Base-by-base conservation (phyloP, 2,797 vertebrate species). In the Parotocinclus haroldoi region DNA sequence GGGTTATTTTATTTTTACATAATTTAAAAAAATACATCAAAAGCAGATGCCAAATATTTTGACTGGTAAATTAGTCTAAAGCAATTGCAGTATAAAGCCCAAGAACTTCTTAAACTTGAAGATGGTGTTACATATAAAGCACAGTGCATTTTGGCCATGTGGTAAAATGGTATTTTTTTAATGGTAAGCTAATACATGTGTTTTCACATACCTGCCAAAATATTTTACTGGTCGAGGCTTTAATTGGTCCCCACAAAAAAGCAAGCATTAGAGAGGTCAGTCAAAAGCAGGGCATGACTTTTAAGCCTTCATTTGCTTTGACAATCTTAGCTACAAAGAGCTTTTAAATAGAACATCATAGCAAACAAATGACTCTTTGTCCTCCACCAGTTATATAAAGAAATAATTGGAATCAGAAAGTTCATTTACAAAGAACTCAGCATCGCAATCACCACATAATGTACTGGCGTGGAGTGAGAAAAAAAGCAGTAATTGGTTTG, bases 371-470 rank as follows among this genome's bases (percentile, higher is more conserved):
- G 92, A 93, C 93, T 95, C 92, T 95, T 95, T 95, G 93, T 94
- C 93, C 92, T 94, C 91, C 88, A 89, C 91, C 91, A 89, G 90
- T 92, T 77, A 91, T 88, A 92, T 93, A 93, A 93, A 81, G 92
- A 93, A 92, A 92, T 92, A 90, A 92, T 92, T 93, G 92, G 94
- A 95, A 95, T 93, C 93, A 93, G 92, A 97, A 98, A 98, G 96
- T 98, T 99, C 93, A 97, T 98, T 98, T 98, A 95, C 93, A 98
- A 98, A 97, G 93, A 92, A 97, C 93, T 96, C 92, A 94, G 93
- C 92, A 91, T 94, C 91, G 94, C 95, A 99, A 98, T 98, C 95
- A 97, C 91, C 90, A 93, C 93, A 94, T 98, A 99, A 99, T 98
- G 96, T 93, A 96, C 61, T 65, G 76, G 73, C 55, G 73, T 67